These are phyloP conservation scores for Pachycephala philippinensis DNA, from an alignment of 2,113 vertebrate species.

Conservation along the genomic window DNA sequence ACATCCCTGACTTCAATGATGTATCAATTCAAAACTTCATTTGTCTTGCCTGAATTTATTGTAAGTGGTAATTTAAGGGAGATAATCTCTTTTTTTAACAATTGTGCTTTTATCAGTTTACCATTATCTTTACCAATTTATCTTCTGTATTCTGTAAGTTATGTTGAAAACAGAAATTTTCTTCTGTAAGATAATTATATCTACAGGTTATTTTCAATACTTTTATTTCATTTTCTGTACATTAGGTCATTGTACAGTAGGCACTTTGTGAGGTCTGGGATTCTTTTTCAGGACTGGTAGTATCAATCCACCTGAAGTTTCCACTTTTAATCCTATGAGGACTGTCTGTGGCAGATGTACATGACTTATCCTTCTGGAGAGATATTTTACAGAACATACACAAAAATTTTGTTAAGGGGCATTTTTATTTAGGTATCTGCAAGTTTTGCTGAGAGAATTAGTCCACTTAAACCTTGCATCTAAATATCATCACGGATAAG, in stretches of 20 bases:
- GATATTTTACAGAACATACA: neutral
- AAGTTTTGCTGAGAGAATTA: neutral
- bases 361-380: neutral
- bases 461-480: neutral
- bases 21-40: neutral
- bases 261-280: neutral
- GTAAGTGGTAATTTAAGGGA: neutral
- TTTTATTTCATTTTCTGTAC: neutral
- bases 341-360: neutral
- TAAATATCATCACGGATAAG: neutral
- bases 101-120: neutral
- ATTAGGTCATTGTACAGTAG: neutral
- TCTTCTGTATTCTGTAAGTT: neutral
- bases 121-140: neutral
- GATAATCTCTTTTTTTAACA: neutral
- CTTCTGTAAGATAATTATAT: neutral
- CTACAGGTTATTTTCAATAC: neutral
- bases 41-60: neutral
- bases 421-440: neutral
- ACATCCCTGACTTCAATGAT: neutral
- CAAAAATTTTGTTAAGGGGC: accelerated
- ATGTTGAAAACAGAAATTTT: neutral
- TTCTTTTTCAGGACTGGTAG: neutral
- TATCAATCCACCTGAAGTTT: neutral
- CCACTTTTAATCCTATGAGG: neutral